Percentiles rank a stretch among this genome's conserved stretches.
Conservation (phyloP, 2,113 vertebrate genomes). For the Corvus moneduloides region DNA sequence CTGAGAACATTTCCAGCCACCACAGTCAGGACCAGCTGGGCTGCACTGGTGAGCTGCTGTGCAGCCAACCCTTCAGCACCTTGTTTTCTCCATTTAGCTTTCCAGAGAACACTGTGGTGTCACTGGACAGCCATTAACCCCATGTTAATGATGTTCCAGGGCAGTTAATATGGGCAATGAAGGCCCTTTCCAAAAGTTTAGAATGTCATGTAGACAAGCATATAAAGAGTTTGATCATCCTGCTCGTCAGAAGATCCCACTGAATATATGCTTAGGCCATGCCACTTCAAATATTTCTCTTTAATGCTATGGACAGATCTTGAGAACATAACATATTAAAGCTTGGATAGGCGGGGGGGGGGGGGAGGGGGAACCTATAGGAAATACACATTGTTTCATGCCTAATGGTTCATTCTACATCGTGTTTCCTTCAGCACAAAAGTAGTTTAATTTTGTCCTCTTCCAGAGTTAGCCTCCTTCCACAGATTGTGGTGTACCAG, state of each 20-base stretch:
- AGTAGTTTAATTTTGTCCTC: slow-evolving; percentile 12
- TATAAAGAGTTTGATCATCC: neutral
- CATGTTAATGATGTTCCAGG: fast-evolving
- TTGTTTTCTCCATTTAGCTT: neutral
- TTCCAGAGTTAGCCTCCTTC: slow-evolving; percentile 29
- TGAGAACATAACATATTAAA: neutral
- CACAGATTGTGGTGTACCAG: slow-evolving; percentile 15
- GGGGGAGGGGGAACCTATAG: neutral
- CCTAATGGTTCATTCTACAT: neutral
- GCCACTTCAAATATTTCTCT: neutral
- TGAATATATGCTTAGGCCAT: neutral
- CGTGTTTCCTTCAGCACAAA: slow-evolving; percentile 1
- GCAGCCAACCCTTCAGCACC: neutral
- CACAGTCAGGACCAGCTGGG: neutral
- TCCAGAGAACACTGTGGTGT: neutral
- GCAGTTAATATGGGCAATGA: neutral
- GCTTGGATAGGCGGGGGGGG: neutral
- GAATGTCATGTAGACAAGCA: neutral
- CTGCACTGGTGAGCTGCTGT: neutral
- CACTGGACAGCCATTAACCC: neutral
- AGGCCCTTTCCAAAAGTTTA: neutral
- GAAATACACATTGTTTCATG: slow-evolving; percentile 39
- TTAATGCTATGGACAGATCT: neutral
- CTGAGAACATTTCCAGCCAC: neutral
- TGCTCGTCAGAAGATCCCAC: neutral